Conservation (phyloP, 2,888 invertebrate species). For the Ectemnius continuus region DNA sequence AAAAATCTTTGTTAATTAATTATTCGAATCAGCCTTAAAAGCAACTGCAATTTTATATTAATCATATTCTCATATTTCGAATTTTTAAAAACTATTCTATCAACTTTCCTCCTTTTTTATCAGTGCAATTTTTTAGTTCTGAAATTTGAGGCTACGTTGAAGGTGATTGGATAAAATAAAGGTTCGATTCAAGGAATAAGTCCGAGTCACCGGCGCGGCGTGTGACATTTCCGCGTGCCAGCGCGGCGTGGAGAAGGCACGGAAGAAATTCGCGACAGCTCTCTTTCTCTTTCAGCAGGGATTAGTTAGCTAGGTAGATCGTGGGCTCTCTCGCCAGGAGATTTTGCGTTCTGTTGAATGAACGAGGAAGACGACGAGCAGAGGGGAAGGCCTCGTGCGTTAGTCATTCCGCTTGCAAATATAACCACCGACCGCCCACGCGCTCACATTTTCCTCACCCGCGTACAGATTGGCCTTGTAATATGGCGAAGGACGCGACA, state of each 20-base stretch:
- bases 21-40: too few species aligned
- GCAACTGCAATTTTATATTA: too few species aligned
- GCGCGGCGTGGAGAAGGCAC: neutral
- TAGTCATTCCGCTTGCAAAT: slow-evolving; percentile 55
- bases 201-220: neutral
- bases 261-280: neutral
- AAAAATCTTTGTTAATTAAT: too few species aligned
- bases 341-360: slow-evolving; percentile 65
- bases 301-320: slow-evolving; percentile 14
- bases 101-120: neutral
- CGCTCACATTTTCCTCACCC: slow-evolving; percentile 44
- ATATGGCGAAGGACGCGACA: slow-evolving; percentile 14
- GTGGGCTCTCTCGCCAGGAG: slow-evolving; percentile 40
- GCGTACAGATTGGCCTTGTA: slow-evolving; percentile 36
- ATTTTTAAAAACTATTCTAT: neutral
- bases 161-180: neutral
- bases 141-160: neutral
- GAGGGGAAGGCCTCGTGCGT: slow-evolving; percentile 28
- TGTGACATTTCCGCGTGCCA: slow-evolving; percentile 7
- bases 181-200: neutral
- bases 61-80: too few species aligned
- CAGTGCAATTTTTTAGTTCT: neutral
- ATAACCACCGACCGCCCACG: slow-evolving; percentile 56
- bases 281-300: too few species aligned
- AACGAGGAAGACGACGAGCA: slow-evolving; percentile 53